A percentile compares a stretch with the other conserved stretches of the same genome.
Conservation (phyloP, 1,140 invertebrate species). For the Proctacanthus coquilletti region DNA sequence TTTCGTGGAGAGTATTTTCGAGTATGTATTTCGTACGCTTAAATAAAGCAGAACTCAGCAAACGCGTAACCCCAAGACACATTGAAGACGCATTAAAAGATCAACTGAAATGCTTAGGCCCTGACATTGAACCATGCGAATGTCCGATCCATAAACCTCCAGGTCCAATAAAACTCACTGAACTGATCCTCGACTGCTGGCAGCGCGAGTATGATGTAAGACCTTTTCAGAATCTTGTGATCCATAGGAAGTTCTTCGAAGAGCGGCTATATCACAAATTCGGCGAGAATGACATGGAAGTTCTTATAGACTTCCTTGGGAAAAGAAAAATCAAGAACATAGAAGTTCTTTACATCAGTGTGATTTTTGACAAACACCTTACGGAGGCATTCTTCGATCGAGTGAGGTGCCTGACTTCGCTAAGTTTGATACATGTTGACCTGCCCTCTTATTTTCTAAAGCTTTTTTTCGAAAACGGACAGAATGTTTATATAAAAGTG, state of each 20-base stretch:
- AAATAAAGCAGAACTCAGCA: no score
- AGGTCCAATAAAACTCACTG: conserved; percentile 6
- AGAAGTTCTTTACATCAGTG: background rate
- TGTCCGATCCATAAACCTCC: background rate
- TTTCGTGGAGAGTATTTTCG: no score
- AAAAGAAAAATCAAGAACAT: background rate
- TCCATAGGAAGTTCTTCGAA: conserved; percentile 16
- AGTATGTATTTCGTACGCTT: no score
- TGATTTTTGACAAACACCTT: background rate
- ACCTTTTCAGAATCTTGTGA: conserved; percentile 17
- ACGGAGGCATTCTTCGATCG: background rate
- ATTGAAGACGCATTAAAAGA: no score
- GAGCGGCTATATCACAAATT: conserved; percentile 5
- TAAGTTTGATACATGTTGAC: background rate
- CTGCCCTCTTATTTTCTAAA: background rate
- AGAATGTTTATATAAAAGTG: background rate
- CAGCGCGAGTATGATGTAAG: conserved; percentile 23
- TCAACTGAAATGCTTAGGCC: no score
- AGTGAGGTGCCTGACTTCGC: background rate
- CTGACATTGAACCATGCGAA: conserved; percentile 6
- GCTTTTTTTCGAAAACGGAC: background rate
- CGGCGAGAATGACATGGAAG: background rate
- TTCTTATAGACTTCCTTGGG: background rate
- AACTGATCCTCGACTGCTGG: conserved; percentile 17
- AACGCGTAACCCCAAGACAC: no score